phyloP scores from a whole-genome alignment of 1,140 invertebrate species.

The Macrosteles quadrilineatus region DNA sequence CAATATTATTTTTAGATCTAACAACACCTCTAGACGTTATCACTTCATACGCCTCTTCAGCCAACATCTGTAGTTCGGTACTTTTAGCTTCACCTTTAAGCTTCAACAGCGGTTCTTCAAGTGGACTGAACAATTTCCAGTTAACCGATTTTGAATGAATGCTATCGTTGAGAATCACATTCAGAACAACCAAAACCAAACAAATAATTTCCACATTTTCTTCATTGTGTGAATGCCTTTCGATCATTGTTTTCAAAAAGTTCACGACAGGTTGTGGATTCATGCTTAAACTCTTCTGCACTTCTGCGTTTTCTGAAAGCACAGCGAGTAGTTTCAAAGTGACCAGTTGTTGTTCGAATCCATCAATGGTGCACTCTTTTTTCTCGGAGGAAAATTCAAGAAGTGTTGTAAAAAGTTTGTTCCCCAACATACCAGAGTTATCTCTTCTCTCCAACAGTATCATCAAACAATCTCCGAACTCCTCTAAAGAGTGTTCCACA shows the following conservation, averaged over 20 bases:
- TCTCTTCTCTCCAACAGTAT: constrained; percentile 24
- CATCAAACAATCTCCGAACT: constrained; percentile 25
- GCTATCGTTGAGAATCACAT: constrained; percentile 46
- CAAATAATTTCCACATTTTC: constrained; percentile 47
- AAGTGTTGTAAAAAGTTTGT: constrained; percentile 27
- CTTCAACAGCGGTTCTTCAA: constrained; percentile 52
- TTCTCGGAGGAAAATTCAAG: constrained; percentile 19
- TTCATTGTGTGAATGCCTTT: constrained; percentile 16
- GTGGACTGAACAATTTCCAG: constrained; percentile 51
- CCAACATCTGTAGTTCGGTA: constrained; percentile 44
- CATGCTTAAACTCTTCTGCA: constrained; percentile 49
- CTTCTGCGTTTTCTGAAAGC: constrained; percentile 45
- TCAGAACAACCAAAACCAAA: constrained; percentile 52
- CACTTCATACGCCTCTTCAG: constrained; percentile 52
- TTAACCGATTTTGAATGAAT: constrained; percentile 42
- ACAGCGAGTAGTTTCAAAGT: constrained; percentile 48
- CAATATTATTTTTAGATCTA: constrained; percentile 39
- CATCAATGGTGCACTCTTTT: constrained; percentile 13
- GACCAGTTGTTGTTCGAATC: constrained; percentile 43
- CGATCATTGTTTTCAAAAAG: constrained; percentile 48
- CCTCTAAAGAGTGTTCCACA: constrained; percentile 27
- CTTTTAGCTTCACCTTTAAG: constrained; percentile 40
- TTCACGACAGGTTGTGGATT: constrained; percentile 48
- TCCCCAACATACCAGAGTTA: not conserved
- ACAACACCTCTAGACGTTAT: constrained; percentile 54